Evolutionary conservation across 2,113 vertebrate genomes (phyloP), one percentile per base, ranked within the genome.

Genomic region (Tragelaphus scriptus): DNA sequence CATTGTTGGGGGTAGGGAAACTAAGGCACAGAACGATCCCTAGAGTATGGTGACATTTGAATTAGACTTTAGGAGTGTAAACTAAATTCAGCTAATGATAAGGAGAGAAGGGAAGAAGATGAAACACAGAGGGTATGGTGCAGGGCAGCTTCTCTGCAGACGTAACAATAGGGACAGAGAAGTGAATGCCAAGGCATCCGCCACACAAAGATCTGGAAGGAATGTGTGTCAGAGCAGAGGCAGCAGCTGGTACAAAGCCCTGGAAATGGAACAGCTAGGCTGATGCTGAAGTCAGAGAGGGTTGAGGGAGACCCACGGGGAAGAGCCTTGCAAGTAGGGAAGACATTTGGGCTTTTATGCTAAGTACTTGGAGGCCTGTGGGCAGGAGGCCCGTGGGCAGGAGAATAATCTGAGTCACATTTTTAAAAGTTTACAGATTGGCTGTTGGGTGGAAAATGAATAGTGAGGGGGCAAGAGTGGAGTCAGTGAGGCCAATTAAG

Each of bases 301-400:
- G 9, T 11, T 2, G 30, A 65, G 63, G 56, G 15, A n/a, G 7
- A 36, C 47, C 12, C 7, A 26, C 5, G 0, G 2, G 32, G 32
- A 65, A 79, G 75, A 49, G 47, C 25, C 19, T 19, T 32, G 13
- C 5, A 36, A 65, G 32, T 32, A 17, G 21, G 55, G n/a, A 85
- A 56, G 59, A 86, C 13, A 15, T 32, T 30, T 21, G 30, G 47
- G 87, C 16, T 30, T 94, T 93, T n/a, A 80, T 65, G 36, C 28
- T 51, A 44, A 88, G 51, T 0, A 17, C 32, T 44, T 53, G 51
- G 88, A 81, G 36, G 32, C 49, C 19, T 71, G 28, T 23, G 36
- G 80, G 30, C 21, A 58, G 75, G 71, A 79, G 75, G 32, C 49
- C 25, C 84, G 30, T 23, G 49, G 87, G 40, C 30, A 71, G 58